These are phyloP conservation scores for Gymnarchus niloticus DNA, from an alignment of 2,113 vertebrate genomes.

Conservation along the genomic window DNA sequence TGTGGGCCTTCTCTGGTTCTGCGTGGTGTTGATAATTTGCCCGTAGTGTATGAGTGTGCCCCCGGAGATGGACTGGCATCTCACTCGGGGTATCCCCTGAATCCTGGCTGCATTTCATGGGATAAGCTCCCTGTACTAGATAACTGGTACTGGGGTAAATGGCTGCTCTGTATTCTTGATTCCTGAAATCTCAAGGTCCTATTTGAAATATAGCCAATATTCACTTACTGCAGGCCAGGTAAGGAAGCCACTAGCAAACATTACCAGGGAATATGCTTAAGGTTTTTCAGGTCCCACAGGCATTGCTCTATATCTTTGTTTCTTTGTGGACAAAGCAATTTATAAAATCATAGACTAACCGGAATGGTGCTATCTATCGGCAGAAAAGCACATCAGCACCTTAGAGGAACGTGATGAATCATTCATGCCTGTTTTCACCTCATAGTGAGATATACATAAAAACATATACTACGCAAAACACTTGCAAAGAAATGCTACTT, in stretches of 20 bases:
- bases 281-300: not conserved
- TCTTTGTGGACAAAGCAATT: conserved; percentile 5
- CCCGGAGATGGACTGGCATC: not conserved
- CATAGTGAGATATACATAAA: not conserved
- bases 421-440: not conserved
- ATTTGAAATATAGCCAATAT: not conserved
- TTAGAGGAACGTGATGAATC: not conserved
- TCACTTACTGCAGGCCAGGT: not conserved
- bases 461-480: too few species aligned
- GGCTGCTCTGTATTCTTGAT: not conserved
- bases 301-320: not conserved
- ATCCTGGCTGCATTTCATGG: not conserved
- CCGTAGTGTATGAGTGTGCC: not conserved
- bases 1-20: not conserved
- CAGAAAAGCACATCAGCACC: not conserved
- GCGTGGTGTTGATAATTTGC: not conserved
- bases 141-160: not conserved
- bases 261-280: not conserved
- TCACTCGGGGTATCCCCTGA: not conserved
- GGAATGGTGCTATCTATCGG: not conserved
- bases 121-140: not conserved
- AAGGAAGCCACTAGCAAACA: not conserved
- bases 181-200: not conserved
- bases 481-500: too few species aligned
- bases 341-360: not conserved